Conservation (phyloP, 2,797 vertebrate genomes). For the Pristis pectinata region DNA sequence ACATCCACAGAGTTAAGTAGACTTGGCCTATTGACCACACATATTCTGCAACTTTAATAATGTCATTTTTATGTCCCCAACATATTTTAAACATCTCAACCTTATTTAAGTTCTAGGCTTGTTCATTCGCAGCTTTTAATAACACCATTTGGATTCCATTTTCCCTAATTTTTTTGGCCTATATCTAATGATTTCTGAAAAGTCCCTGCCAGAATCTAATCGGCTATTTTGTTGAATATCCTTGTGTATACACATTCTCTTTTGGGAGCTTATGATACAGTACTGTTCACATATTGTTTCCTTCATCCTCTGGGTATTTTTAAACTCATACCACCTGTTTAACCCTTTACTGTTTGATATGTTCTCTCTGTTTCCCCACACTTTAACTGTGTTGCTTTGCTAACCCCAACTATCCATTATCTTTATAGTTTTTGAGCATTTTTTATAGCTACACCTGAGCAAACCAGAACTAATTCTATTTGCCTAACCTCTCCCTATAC, state of each 20-base stretch:
- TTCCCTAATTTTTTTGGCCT: neutral
- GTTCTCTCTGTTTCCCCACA: neutral
- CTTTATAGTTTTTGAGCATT: neutral
- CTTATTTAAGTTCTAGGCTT: neutral
- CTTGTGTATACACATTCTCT: neutral
- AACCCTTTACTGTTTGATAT: neutral
- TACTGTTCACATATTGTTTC: neutral
- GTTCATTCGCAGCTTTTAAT: neutral
- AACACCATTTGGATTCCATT: neutral
- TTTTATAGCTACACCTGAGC: no score
- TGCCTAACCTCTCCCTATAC: neutral
- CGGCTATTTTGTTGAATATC: neutral
- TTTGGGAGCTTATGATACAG: neutral
- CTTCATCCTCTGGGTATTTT: neutral
- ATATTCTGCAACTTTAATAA: neutral
- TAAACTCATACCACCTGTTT: neutral
- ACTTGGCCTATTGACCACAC: neutral
- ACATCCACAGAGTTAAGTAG: neutral
- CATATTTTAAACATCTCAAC: neutral
- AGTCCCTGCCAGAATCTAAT: neutral
- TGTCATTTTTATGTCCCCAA: neutral
- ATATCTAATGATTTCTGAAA: neutral
- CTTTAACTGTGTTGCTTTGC: neutral
- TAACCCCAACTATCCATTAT: neutral
- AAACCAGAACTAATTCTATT: neutral